phyloP scores from a whole-genome alignment of 2,888 invertebrate species.

The Epinotia demarniana region DNA sequence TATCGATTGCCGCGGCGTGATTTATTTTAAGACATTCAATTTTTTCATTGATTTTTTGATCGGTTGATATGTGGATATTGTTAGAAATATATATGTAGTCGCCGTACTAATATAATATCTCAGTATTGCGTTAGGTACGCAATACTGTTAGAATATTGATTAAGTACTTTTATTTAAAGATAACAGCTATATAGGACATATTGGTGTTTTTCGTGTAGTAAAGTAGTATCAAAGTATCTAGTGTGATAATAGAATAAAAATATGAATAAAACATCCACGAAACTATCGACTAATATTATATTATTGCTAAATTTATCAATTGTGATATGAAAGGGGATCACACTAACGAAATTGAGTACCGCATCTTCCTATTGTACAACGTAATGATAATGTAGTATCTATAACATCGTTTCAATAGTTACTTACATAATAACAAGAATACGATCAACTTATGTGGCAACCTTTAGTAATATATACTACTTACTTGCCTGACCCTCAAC shows the following conservation, averaged over 20 bases:
- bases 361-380: not conserved
- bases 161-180: not conserved
- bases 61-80: not conserved
- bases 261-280: too few species aligned
- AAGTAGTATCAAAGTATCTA: too few species aligned
- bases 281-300: too few species aligned
- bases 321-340: too few species aligned
- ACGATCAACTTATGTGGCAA: conserved; percentile 1
- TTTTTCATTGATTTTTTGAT: conserved; percentile 2
- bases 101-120: too few species aligned
- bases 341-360: not conserved
- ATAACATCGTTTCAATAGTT: not conserved
- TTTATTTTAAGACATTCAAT: not conserved
- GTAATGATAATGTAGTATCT: not conserved
- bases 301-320: too few species aligned
- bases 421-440: not conserved
- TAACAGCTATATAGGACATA: not conserved
- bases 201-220: not conserved
- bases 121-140: too few species aligned
- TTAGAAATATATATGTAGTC: too few species aligned
- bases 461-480: conserved; percentile 5
- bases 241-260: too few species aligned
- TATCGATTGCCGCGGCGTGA: conserved; percentile 3
- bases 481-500: not conserved
- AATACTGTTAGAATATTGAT: not conserved